Evolutionary conservation across 2,113 vertebrate species (phyloP), one percentile per base, ranked within the genome.

Genomic region (Dendropsophus ebraccatus): DNA sequence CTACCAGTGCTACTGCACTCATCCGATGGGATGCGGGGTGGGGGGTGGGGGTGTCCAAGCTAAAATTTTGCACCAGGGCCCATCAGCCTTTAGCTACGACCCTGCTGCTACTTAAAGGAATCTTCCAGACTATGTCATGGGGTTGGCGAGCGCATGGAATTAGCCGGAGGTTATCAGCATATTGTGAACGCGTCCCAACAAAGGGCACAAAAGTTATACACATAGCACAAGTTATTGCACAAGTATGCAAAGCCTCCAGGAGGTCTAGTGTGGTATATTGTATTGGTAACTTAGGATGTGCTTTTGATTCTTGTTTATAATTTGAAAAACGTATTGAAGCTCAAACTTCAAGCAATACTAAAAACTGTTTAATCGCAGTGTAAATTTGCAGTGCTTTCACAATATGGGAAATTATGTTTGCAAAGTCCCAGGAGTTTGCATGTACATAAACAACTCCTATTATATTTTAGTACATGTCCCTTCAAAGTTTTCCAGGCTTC

Each of bases 401-500:
- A 65, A 47, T 62, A 23, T 21, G 13, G 45, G 16, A 19, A 47
- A 45, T 81, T 12, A 65, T 81, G 56, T 65, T 80, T 65, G 35
- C 13, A 28, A 65, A 23, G 23, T 21, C 78, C 58, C 56, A 47
- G 60, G 78, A 47, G 78, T 81, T 80, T 60, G 37, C 78, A 28
- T 47, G 49, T 65, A 58, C 60, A 47, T 65, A 65, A 81, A 81
- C 56, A 81, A 62, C 56, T 28, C 21, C 35, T 80, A 62, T 37
- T 41, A 70, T 47, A 56, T 62, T 81, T 81, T 62, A 81, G 78
- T 62, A n/a, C 60, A 25, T 28, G 37, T 81, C 16, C 23, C 54
- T 81, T 62, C 56, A 81, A 81, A 81, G 12, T 65, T 81, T 65
- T 60, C 37, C 9, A 62, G 23, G 65, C 25, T 81, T 81, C 56